Evolutionary conservation across 2,888 invertebrate species (phyloP), one percentile per base, ranked within the genome.

Genomic region (Lasioglossum oenotherae): DNA sequence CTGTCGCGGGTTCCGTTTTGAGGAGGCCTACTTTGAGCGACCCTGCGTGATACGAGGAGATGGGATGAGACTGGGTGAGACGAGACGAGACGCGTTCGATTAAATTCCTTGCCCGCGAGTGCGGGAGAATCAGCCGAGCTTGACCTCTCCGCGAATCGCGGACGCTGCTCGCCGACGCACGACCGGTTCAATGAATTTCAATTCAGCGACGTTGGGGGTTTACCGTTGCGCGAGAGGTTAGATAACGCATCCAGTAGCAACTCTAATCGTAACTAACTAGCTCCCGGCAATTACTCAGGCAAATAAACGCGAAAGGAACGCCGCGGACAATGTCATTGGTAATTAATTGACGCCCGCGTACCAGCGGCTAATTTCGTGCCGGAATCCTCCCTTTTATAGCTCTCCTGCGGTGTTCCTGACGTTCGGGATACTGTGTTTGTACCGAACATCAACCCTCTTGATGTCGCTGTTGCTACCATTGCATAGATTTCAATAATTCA

Each of bases 1-100:
- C 97, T 97, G 96, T 97, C 96, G 76, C 60, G 88, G 77, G 85
- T 81, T 82, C 89, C 86, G 82, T 81, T 85, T 80, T 46, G 53
- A 72, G 64, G 27, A 44, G 76, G 80, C 86, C 82, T 82, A 88
- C 80, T 81, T 85, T 75, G 16, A 3, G 53, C n/a, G 31, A 27
- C 27, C 16, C 14, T n/a, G 53, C 23, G 53, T 8, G 53, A 53
- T 53, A 53, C 53, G 1, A 53, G 23, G 2, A 53, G 53, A 53
- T 53, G 23, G 6, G 49, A 49, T 23, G 49, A 49, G 49, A 49
- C 49, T 49, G 23, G 49, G 23, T 49, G 49, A 49, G 53, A 53
- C 53, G 53, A 53, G 53, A 53, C 53, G 23, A 8, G 53, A 53
- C 35, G 35, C 46, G 77, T 78, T 44, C 80, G 80, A 87, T 84